phyloP scores from a whole-genome alignment of 1,140 invertebrate genomes.

The Tetramorium parvispinum region DNA sequence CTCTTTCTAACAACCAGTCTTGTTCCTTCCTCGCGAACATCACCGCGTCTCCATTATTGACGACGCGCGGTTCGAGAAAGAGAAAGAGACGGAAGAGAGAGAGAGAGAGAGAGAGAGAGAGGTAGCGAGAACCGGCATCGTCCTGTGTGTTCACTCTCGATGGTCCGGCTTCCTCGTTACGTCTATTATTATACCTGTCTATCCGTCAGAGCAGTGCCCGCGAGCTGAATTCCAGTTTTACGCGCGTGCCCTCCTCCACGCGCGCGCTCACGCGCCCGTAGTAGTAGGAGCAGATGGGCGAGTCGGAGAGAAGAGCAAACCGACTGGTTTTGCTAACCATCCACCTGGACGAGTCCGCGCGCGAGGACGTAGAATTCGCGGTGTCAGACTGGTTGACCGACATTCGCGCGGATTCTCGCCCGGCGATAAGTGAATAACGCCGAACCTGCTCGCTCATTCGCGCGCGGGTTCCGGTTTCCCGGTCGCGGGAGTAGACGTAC shows the following conservation, averaged over 20 bases:
- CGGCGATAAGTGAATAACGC: slow-evolving; percentile 70
- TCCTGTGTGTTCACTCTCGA: slow-evolving; percentile 67
- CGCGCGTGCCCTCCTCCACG: slow-evolving; percentile 72
- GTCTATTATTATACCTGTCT: slow-evolving; percentile 84
- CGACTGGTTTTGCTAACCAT: slow-evolving; percentile 72
- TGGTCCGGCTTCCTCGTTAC: slow-evolving; percentile 76
- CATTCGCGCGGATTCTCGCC: slow-evolving; percentile 57
- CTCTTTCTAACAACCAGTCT: slow-evolving; percentile 26
- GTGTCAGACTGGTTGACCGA: slow-evolving; percentile 74
- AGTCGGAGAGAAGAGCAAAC: slow-evolving; percentile 65
- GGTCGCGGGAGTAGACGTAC: background rate
- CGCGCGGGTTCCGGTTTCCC: slow-evolving; percentile 51
- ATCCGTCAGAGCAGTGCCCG: slow-evolving; percentile 71
- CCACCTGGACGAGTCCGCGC: slow-evolving; percentile 65
- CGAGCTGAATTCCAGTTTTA: slow-evolving; percentile 82
- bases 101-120: background rate
- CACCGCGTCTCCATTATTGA: slow-evolving; percentile 58
- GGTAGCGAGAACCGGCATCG: slow-evolving; percentile 22
- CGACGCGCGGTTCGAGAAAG: slow-evolving; percentile 3
- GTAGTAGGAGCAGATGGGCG: slow-evolving; percentile 71
- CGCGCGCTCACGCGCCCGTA: background rate
- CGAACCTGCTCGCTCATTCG: slow-evolving; percentile 65
- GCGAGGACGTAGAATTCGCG: slow-evolving; percentile 71
- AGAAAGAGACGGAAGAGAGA: slow-evolving; percentile 24
- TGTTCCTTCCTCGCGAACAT: slow-evolving; percentile 42